A percentile compares a stretch with the other conserved stretches of the same genome.
Conservation (phyloP, 2,113 vertebrate genomes). For the Columba janthina region DNA sequence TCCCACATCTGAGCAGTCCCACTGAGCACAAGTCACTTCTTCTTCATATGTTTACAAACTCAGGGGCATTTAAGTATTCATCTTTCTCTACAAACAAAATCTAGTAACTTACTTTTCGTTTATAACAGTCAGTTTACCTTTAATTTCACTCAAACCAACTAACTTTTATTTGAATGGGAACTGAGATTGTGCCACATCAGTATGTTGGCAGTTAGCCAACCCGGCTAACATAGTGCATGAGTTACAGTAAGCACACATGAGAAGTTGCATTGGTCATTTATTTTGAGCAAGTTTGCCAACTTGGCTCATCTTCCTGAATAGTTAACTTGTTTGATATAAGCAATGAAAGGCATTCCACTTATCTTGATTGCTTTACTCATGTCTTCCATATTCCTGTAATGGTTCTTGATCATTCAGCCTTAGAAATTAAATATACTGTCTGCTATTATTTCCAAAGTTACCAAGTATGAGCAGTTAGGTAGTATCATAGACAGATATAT, state of each 20-base stretch:
- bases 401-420: slow-evolving; percentile 3
- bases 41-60: neutral
- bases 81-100: neutral
- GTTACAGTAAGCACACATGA: slow-evolving; percentile 36
- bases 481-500: neutral
- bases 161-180: neutral
- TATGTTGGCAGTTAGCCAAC: neutral
- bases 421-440: slow-evolving; percentile 8
- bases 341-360: slow-evolving; percentile 50
- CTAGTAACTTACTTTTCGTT: neutral
- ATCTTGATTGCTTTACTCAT: slow-evolving; percentile 38
- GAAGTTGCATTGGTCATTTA: slow-evolving; percentile 1
- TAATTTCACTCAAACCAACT: neutral
- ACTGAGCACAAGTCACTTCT: neutral
- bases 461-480: neutral
- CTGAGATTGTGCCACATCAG: neutral
- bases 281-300: slow-evolving; percentile 1
- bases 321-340: slow-evolving; percentile 31
- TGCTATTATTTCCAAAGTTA: neutral
- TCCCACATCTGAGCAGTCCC: neutral
- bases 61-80: neutral
- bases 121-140: neutral
- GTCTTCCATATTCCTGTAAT: slow-evolving; percentile 46
- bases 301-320: slow-evolving; percentile 30
- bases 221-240: neutral